A percentile compares a stretch with the other conserved stretches of the same genome.
These are phyloP conservation scores for Lithophane leautieri DNA, from an alignment of 2,888 invertebrate genomes.

Conservation along the genomic window DNA sequence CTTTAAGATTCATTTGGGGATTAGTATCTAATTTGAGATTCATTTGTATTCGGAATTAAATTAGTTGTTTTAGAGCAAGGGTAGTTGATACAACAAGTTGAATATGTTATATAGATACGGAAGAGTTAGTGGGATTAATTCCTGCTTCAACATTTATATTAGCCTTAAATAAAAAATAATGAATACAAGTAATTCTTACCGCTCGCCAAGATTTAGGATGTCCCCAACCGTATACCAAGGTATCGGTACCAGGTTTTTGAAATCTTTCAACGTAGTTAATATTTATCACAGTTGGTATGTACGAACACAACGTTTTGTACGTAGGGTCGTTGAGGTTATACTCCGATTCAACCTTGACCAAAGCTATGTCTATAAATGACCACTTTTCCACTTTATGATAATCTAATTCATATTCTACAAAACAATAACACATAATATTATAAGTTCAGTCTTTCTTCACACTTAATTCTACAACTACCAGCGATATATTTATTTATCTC, in stretches of 20 bases:
- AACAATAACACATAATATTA: conserved; percentile 1
- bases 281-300: conserved; percentile 65
- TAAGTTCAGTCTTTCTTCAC: neutral
- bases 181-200: conserved; percentile 53
- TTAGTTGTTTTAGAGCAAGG: neutral
- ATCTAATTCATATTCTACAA: conserved; percentile 72
- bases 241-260: conserved; percentile 63
- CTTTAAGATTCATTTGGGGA: neutral
- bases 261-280: conserved; percentile 68
- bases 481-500: too few species aligned
- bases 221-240: conserved; percentile 73
- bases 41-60: neutral
- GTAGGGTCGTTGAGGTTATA: conserved; percentile 61
- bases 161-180: neutral
- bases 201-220: conserved; percentile 64
- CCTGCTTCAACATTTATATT: neutral
- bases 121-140: neutral
- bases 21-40: neutral
- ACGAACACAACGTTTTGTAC: conserved; percentile 60
- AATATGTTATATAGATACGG: neutral
- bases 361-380: conserved; percentile 76
- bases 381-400: conserved; percentile 71
- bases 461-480: neutral
- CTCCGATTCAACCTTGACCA: conserved; percentile 73
- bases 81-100: neutral